phyloP scores from a whole-genome alignment of 2,113 vertebrate genomes.

The Lutjanus erythropterus region DNA sequence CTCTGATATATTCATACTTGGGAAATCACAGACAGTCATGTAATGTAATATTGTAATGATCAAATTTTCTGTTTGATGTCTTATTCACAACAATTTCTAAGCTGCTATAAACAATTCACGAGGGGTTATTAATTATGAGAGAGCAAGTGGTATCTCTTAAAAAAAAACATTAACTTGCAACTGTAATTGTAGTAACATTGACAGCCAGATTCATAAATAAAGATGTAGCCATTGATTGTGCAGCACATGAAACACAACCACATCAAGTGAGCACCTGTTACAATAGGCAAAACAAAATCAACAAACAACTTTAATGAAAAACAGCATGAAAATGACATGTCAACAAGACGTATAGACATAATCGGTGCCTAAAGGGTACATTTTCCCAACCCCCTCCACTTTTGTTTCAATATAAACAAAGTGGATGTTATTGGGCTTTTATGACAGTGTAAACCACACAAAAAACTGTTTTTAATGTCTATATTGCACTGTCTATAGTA shows the following conservation, averaged over 20 bases:
- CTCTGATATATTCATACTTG: conserved; percentile 8
- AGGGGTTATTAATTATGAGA: not conserved
- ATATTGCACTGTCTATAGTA: too few species aligned
- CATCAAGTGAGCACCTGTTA: not conserved
- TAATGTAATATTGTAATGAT: too few species aligned
- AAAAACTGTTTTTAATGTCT: not conserved
- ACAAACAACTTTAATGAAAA: not conserved
- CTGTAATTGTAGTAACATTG: not conserved
- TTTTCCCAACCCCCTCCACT: too few species aligned
- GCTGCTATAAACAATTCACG: not conserved
- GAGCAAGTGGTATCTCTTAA: conserved; percentile 10
- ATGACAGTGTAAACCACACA: not conserved
- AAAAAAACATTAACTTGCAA: not conserved
- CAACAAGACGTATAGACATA: not conserved
- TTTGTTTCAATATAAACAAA: not conserved
- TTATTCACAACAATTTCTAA: not conserved
- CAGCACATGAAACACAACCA: not conserved
- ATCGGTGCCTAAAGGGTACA: not conserved
- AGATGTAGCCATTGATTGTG: not conserved
- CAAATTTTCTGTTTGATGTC: not conserved
- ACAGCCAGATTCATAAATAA: not conserved
- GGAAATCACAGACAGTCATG: not conserved
- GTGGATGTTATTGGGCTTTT: not conserved
- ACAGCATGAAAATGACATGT: not conserved
- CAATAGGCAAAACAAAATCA: not conserved